A percentile compares a stretch with the other conserved stretches of the same genome.
These are phyloP conservation scores for Euphonia xanthogaster DNA, from an alignment of 2,797 vertebrate genomes.

Conservation along the genomic window DNA sequence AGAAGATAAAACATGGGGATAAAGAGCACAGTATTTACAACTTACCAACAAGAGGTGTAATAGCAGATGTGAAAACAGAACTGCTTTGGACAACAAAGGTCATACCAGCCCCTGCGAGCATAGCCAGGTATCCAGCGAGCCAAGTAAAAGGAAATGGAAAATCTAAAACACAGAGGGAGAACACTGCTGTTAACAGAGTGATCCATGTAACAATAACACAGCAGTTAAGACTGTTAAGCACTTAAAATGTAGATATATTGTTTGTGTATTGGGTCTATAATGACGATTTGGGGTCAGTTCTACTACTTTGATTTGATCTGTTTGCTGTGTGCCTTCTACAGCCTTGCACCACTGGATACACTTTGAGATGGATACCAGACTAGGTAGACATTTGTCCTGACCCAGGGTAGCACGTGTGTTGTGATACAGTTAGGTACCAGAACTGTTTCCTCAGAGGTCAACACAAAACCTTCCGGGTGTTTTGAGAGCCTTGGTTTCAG, in stretches of 20 bases:
- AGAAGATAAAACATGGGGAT: not conserved
- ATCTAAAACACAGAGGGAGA: constrained; percentile 75
- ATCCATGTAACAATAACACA: not conserved
- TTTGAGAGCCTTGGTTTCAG: not conserved
- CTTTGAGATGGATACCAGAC: not conserved
- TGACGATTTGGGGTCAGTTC: fast-evolving
- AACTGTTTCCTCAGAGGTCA: not conserved
- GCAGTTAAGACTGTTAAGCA: not conserved
- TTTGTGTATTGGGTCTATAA: not conserved
- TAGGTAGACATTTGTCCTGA: not conserved
- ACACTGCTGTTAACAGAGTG: not conserved
- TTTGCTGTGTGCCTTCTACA: not conserved
- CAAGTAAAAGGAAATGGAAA: constrained; percentile 94
- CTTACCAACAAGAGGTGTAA: constrained; percentile 96
- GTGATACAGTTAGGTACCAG: not conserved
- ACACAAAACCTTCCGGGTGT: not conserved
- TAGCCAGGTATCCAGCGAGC: constrained; percentile 94
- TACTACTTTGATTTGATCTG: not conserved
- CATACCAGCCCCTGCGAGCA: constrained; percentile 93
- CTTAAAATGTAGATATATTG: not conserved
- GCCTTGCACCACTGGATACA: not conserved
- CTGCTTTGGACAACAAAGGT: constrained; percentile 98
- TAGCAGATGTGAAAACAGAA: constrained; percentile 96
- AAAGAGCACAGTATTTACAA: not conserved
- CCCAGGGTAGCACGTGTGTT: not conserved